phyloP scores from a whole-genome alignment of 2,113 vertebrate species.

The Ivindomyrus marchei region DNA sequence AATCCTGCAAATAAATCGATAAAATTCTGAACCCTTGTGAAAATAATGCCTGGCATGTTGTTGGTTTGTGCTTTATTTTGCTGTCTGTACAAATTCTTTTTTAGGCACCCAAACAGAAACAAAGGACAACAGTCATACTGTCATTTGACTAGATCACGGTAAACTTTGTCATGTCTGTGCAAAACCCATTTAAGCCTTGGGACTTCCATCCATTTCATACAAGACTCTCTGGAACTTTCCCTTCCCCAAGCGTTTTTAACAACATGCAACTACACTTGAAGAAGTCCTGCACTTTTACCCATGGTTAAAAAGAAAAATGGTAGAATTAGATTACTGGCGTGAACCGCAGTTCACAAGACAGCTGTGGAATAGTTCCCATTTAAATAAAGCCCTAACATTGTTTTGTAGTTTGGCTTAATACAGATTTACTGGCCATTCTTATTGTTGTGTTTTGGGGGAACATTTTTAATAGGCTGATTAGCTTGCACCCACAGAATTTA shows the following conservation, averaged over 20 bases:
- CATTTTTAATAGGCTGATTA: conserved; percentile 56
- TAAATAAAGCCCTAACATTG: conserved; percentile 28
- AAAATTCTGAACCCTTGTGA: neutral
- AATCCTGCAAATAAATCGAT: neutral
- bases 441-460: conserved; percentile 50
- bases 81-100: neutral
- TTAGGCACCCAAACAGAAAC: neutral
- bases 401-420: conserved; percentile 41
- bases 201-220: neutral
- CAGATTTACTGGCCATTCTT: conserved; percentile 50
- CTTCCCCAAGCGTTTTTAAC: neutral
- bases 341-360: conserved; percentile 46
- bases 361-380: conserved; percentile 32
- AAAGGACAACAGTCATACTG: neutral
- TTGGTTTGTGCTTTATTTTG: neutral
- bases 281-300: neutral
- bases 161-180: neutral
- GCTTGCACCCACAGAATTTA: neutral
- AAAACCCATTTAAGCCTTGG: neutral
- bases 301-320: conserved; percentile 20
- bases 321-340: conserved; percentile 40
- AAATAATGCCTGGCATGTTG: neutral
- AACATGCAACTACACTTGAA: neutral
- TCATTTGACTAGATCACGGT: neutral
- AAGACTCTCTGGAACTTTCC: neutral